These are phyloP conservation scores for Scylla paramamosain DNA, from an alignment of 1,140 invertebrate species.

Conservation along the genomic window DNA sequence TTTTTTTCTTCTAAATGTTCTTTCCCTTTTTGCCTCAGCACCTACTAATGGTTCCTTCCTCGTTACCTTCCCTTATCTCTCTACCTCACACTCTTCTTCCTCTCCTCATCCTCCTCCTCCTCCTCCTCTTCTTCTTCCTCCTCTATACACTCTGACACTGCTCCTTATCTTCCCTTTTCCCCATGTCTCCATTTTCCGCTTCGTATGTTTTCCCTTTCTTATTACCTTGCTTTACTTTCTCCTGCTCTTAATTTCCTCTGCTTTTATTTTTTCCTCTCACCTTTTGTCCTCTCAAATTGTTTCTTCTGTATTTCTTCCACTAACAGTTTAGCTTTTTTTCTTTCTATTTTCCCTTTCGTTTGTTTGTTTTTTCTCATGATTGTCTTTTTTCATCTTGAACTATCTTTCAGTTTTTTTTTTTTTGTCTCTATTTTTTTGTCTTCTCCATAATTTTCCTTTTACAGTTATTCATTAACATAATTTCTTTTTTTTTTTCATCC, in stretches of 20 bases:
- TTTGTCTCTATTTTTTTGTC: not conserved
- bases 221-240: too few species aligned
- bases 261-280: not conserved
- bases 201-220: too few species aligned
- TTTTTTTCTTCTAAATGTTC: not conserved
- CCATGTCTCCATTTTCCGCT: too few species aligned
- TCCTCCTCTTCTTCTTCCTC: not conserved
- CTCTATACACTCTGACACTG: not conserved
- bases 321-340: not conserved
- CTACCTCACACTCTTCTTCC: not conserved
- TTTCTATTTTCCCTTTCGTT: not conserved
- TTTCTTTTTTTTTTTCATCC: too few species aligned
- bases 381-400: too few species aligned
- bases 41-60: slow-evolving; percentile 7
- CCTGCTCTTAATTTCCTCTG: not conserved
- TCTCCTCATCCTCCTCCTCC: not conserved
- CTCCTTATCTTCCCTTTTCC: not conserved
- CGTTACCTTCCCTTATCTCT: not conserved
- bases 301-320: not conserved
- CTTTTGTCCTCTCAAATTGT: not conserved
- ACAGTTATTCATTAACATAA: too few species aligned
- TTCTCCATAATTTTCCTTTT: too few species aligned
- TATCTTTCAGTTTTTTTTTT: not conserved
- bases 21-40: not conserved
- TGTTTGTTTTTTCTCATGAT: not conserved